These are phyloP conservation scores for Rhabdornis inornatus DNA, from an alignment of 2,113 vertebrate genomes.

Conservation along the genomic window DNA sequence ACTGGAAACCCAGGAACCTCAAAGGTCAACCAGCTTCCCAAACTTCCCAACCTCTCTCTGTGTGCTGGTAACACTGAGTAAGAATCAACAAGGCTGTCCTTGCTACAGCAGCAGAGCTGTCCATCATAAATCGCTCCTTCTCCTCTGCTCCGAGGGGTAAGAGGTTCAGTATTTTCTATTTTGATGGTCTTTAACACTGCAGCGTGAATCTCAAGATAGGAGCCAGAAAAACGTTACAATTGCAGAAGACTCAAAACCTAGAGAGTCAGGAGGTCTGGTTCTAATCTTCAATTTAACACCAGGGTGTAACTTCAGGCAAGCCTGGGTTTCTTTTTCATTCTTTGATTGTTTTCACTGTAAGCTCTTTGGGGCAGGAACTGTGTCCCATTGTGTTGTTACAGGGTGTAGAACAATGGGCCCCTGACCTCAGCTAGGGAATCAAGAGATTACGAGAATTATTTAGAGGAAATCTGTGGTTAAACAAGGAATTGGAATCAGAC, in stretches of 20 bases:
- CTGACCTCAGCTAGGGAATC: conserved; percentile 65
- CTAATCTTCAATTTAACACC: conserved; percentile 63
- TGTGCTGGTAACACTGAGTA: fast-evolving
- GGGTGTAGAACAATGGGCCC: conserved; percentile 67
- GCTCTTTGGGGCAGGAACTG: conserved; percentile 67
- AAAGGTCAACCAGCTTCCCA: not conserved
- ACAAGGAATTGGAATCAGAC: conserved; percentile 67
- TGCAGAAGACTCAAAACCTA: conserved; percentile 48
- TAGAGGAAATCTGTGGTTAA: conserved; percentile 68
- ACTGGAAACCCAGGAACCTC: not conserved
- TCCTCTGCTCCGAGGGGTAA: not conserved
- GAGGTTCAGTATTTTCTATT: not conserved
- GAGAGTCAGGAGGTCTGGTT: conserved; percentile 60
- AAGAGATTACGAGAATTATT: conserved; percentile 67
- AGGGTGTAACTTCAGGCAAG: conserved; percentile 64
- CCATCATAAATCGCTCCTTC: not conserved
- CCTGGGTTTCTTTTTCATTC: conserved; percentile 60
- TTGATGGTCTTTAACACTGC: conserved; percentile 1
- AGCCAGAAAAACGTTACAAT: conserved; percentile 20
- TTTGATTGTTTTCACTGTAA: conserved; percentile 68
- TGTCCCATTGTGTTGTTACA: conserved; percentile 67
- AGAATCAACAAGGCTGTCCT: not conserved
- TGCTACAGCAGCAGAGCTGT: not conserved
- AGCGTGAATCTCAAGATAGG: conserved; percentile 16
- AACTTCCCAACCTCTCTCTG: not conserved